Conservation (phyloP, 2,888 invertebrate genomes). For the Tinea semifulvella region DNA sequence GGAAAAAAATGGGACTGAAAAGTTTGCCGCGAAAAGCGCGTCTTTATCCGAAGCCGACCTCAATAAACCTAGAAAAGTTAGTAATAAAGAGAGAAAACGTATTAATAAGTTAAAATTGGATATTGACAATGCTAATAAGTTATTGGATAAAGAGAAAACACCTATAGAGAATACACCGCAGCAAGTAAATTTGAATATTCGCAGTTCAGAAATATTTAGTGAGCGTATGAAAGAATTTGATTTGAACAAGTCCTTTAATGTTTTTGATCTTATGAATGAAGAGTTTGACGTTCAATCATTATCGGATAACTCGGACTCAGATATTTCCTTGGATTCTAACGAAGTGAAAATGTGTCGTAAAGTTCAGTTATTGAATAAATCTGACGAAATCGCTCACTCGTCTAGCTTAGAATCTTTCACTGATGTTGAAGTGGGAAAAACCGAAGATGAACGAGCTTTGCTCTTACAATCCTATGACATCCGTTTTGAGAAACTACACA, state of each 20-base stretch:
- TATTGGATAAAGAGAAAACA: slow-evolving; percentile 25
- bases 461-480: slow-evolving; percentile 41
- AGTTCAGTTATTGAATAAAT: slow-evolving; percentile 25
- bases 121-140: slow-evolving; percentile 42
- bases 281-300: slow-evolving; percentile 38
- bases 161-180: slow-evolving; percentile 50
- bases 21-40: slow-evolving; percentile 32
- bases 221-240: slow-evolving; percentile 39
- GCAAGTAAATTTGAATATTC: slow-evolving; percentile 39
- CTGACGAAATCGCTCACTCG: slow-evolving; percentile 27
- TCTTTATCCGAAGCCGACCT: slow-evolving; percentile 51
- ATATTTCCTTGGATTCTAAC: slow-evolving; percentile 28
- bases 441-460: slow-evolving; percentile 39
- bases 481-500: slow-evolving; percentile 43
- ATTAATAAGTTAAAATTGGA: slow-evolving; percentile 43
- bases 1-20: slow-evolving; percentile 15
- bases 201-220: slow-evolving; percentile 39
- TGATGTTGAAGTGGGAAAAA: slow-evolving; percentile 46
- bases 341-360: slow-evolving; percentile 49
- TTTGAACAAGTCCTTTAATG: slow-evolving; percentile 45
- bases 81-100: slow-evolving; percentile 29
- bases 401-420: slow-evolving; percentile 45
- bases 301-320: slow-evolving; percentile 43
- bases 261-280: slow-evolving; percentile 38
- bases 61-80: slow-evolving; percentile 21